These are phyloP conservation scores for Oscheius sp. DNA, from an alignment of 2,888 invertebrate genomes.

Conservation along the genomic window DNA sequence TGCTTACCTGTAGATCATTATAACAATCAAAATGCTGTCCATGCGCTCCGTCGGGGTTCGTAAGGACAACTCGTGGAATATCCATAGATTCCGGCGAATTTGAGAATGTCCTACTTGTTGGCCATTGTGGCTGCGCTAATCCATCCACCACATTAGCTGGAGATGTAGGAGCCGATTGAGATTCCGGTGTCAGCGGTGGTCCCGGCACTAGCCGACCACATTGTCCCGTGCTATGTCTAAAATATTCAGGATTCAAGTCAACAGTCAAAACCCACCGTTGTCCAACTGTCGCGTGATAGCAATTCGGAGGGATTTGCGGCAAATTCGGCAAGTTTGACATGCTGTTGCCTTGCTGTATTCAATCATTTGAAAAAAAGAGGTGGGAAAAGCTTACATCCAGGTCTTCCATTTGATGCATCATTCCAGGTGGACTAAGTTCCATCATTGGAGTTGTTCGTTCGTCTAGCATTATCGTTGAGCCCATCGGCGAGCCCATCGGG, in stretches of 20 bases:
- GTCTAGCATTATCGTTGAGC: slow-evolving; percentile 46
- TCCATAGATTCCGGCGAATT: slow-evolving; percentile 61
- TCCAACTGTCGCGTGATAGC: slow-evolving; percentile 35
- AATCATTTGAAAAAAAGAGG: neutral
- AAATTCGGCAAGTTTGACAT: slow-evolving; percentile 35
- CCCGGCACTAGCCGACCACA: slow-evolving; percentile 51
- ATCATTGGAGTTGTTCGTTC: slow-evolving; percentile 38
- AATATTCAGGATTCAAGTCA: neutral
- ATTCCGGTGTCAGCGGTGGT: slow-evolving; percentile 49
- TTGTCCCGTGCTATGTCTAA: slow-evolving; percentile 49
- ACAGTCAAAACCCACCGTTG: neutral
- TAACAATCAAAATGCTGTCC: slow-evolving; percentile 53
- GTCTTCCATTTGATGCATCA: slow-evolving; percentile 33
- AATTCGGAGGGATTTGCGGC: slow-evolving; percentile 33
- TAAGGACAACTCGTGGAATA: slow-evolving; percentile 64
- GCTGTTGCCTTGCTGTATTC: slow-evolving; percentile 9
- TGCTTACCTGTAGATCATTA: slow-evolving; percentile 38
- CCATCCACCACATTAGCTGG: slow-evolving; percentile 51
- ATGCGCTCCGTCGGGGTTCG: slow-evolving; percentile 61
- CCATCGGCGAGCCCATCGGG: slow-evolving; percentile 46
- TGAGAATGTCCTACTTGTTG: slow-evolving; percentile 46
- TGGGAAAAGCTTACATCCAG: neutral
- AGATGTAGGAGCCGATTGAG: slow-evolving; percentile 64
- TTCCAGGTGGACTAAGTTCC: slow-evolving; percentile 47
- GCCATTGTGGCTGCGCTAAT: slow-evolving; percentile 53